Evolutionary conservation across 2,797 vertebrate genomes (phyloP).

Genomic region (Lepilemur ruficaudatus): DNA sequence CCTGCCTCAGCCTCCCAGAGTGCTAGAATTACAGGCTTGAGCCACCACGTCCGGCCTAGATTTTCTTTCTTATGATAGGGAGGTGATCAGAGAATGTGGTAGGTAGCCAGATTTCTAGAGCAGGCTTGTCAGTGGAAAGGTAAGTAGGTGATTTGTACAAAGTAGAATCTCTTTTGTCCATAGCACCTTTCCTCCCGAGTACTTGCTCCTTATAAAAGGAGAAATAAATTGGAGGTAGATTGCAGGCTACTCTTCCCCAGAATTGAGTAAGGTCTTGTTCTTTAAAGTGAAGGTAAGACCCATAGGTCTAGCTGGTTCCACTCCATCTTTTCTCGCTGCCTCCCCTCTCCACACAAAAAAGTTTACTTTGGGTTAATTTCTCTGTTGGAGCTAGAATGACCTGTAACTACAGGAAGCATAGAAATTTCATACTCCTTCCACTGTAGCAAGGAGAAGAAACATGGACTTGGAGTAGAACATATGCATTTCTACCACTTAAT

Average conservation of each 20-base stretch:
- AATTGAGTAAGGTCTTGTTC: background rate
- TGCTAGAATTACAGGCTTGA: no score
- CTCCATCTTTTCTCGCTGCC: background rate
- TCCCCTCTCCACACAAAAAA: background rate
- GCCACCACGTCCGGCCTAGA: background rate
- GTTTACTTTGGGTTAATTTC: slow-evolving; percentile 1
- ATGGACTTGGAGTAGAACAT: background rate
- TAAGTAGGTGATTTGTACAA: background rate
- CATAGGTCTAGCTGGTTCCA: background rate
- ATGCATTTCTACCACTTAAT: background rate
- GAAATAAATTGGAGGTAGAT: background rate
- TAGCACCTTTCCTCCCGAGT: background rate
- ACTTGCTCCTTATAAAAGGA: slow-evolving; percentile 2
- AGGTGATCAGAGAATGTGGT: background rate
- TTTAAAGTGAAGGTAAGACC: background rate
- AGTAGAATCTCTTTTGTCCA: background rate
- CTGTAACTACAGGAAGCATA: background rate
- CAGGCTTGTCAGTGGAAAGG: background rate
- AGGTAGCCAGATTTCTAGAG: slow-evolving; percentile 19
- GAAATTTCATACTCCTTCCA: background rate
- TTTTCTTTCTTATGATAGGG: background rate
- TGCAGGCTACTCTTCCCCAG: background rate
- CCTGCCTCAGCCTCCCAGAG: no score
- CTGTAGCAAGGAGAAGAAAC: background rate
- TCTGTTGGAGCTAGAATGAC: background rate